A percentile compares a stretch with the other conserved stretches of the same genome.
Conservation (phyloP, 1,140 invertebrate species). For the Sycobia sp. region DNA sequence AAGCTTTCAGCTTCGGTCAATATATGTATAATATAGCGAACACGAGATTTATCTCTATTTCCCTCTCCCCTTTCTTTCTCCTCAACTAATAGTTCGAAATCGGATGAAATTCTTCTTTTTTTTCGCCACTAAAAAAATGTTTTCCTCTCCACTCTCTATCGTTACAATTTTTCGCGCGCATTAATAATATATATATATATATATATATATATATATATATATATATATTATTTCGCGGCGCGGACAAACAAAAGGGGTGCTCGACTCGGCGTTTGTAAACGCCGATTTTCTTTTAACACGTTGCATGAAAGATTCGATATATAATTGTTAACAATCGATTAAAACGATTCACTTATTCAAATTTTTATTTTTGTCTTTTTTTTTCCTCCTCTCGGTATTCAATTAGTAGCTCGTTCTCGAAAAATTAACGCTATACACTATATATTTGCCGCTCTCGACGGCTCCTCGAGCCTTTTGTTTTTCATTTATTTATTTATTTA, state of each 20-base stretch:
- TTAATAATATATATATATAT: no score
- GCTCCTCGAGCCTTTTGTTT: background rate
- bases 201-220: no score
- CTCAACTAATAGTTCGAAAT: background rate
- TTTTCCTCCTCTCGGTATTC: no score
- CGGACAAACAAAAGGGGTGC: slow-evolving; percentile 16
- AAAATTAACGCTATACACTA: slow-evolving; percentile 20
- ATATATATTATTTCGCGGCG: background rate
- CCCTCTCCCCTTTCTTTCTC: background rate
- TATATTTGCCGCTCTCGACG: background rate
- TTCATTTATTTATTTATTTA: background rate
- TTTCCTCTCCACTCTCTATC: no score
- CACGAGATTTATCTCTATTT: background rate
- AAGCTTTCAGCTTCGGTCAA: slow-evolving; percentile 22
- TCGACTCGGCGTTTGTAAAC: slow-evolving; percentile 29
- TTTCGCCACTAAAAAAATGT: no score
- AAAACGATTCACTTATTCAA: slow-evolving; percentile 8
- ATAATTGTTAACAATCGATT: slow-evolving; percentile 30
- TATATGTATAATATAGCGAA: no score
- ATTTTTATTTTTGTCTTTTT: slow-evolving; percentile 4
- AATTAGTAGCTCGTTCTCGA: no score
- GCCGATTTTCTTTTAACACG: slow-evolving; percentile 33
- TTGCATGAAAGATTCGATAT: slow-evolving; percentile 19
- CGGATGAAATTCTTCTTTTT: no score
- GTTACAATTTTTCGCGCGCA: no score